Percentiles rank a stretch among this genome's conserved stretches.
phyloP scores from a whole-genome alignment of 2,888 invertebrate genomes.

The Dasypolia templi region DNA sequence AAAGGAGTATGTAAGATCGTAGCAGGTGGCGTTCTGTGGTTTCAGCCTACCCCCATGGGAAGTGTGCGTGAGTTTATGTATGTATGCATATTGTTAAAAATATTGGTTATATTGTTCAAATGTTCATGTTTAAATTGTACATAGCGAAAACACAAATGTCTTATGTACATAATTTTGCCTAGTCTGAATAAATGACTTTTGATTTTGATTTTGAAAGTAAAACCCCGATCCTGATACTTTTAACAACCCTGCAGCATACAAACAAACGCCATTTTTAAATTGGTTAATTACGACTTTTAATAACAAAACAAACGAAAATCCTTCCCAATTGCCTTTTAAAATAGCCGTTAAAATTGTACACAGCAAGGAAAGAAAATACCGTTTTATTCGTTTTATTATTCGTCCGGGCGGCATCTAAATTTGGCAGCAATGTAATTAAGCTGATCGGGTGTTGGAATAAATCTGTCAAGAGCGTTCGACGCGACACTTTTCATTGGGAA shows the following conservation, averaged over 20 bases:
- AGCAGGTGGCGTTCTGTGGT: too few relatives aligned
- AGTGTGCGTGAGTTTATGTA: too few relatives aligned
- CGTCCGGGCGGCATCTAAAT: conserved; percentile 46
- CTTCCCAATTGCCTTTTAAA: neutral
- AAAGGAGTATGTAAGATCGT: too few relatives aligned
- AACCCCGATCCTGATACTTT: neutral
- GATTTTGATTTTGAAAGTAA: too few relatives aligned
- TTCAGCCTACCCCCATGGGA: too few relatives aligned
- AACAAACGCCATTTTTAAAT: neutral
- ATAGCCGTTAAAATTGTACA: conserved; percentile 29
- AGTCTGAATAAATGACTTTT: too few relatives aligned
- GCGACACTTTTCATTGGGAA: conserved; percentile 61
- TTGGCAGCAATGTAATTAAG: conserved; percentile 62
- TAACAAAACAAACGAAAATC: conserved; percentile 19
- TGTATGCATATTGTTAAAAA: too few relatives aligned
- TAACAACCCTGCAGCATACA: neutral
- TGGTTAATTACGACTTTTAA: conserved; percentile 12
- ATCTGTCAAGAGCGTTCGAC: conserved; percentile 59
- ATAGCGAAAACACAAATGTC: too few relatives aligned
- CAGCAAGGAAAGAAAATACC: conserved; percentile 30
- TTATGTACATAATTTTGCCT: too few relatives aligned
- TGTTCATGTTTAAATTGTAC: too few relatives aligned
- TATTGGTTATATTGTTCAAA: neutral
- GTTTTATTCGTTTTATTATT: conserved; percentile 55
- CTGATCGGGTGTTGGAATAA: conserved; percentile 61